A percentile compares a stretch with the other conserved stretches of the same genome.
Conservation (phyloP, 92 coral and sea anemone genomes). For the Meandrina meandrites region DNA sequence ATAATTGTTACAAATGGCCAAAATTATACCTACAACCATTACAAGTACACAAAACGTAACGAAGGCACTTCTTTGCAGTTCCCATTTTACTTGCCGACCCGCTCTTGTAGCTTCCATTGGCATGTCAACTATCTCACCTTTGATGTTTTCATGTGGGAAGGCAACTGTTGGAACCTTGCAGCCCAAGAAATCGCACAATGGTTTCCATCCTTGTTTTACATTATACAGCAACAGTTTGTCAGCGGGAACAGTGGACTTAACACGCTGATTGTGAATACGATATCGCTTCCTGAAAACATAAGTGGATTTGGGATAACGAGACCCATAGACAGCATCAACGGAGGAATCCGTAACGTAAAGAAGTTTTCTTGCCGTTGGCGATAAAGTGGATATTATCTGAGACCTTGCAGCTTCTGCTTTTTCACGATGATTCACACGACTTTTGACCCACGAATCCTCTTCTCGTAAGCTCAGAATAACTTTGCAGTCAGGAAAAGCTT, state of each 20-base stretch:
- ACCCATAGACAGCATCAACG: conserved; percentile 19
- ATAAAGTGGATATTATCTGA: not conserved
- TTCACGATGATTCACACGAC: conserved; percentile 28
- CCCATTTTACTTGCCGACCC: conserved; percentile 25
- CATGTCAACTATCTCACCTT: conserved; percentile 22
- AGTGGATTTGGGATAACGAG: conserved; percentile 11
- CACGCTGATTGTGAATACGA: conserved; percentile 55
- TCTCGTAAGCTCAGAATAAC: conserved; percentile 58
- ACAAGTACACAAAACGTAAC: not conserved
- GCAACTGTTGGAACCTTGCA: conserved; percentile 33
- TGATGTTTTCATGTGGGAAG: conserved; percentile 55
- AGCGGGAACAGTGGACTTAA: conserved; percentile 51
- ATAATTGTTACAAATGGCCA: not conserved
- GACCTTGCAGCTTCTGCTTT: not conserved
- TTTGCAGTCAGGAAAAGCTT: conserved; percentile 62
- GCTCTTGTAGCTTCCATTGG: not conserved
- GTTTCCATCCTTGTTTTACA: conserved; percentile 64
- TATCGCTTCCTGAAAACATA: conserved; percentile 49
- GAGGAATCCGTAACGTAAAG: not conserved
- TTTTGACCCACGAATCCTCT: conserved; percentile 55
- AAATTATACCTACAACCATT: not conserved
- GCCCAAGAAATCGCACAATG: conserved; percentile 60
- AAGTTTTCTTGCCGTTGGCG: conserved; percentile 40
- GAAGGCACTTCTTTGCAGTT: not conserved
- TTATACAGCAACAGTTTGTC: conserved; percentile 54